These are phyloP conservation scores for Chalcosyrphus nemorum DNA, from an alignment of 2,888 invertebrate species.

Conservation along the genomic window DNA sequence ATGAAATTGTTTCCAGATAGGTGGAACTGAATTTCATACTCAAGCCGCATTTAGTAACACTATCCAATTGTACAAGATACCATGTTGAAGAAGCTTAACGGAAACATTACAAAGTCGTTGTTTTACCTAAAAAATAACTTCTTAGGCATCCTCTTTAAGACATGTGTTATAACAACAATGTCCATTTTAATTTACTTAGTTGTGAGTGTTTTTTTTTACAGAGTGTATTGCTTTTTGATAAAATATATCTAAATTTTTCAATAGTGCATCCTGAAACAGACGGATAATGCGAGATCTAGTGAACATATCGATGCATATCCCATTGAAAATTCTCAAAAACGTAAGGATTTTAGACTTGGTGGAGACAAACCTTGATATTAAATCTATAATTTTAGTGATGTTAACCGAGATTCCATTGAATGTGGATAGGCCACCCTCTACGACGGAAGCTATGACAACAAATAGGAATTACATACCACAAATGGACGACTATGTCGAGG, in stretches of 20 bases:
- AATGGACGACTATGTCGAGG: background rate
- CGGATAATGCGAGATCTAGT: background rate
- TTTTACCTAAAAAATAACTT: slow-evolving; percentile 57
- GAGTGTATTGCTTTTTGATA: too few relatives aligned
- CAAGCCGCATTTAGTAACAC: slow-evolving; percentile 37
- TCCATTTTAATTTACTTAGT: slow-evolving; percentile 52
- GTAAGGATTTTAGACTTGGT: too few relatives aligned
- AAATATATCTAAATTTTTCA: background rate
- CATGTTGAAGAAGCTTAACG: slow-evolving; percentile 60
- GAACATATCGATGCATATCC: slow-evolving; percentile 4
- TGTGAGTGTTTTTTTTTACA: slow-evolving; percentile 23
- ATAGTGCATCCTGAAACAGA: slow-evolving; percentile 45
- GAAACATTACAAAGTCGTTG: slow-evolving; percentile 44
- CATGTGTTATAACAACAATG: slow-evolving; percentile 49
- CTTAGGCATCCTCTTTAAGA: slow-evolving; percentile 42
- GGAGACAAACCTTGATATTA: too few relatives aligned
- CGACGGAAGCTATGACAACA: background rate
- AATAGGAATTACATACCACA: background rate
- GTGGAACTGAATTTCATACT: slow-evolving; percentile 4
- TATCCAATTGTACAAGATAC: slow-evolving; percentile 37
- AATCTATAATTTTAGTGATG: slow-evolving; percentile 59
- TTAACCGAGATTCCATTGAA: background rate
- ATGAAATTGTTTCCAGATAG: background rate
- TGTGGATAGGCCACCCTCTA: background rate
- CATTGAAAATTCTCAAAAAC: slow-evolving; percentile 50